Conservation (phyloP, 2,888 invertebrate genomes). For the Penaeus monodon region DNA sequence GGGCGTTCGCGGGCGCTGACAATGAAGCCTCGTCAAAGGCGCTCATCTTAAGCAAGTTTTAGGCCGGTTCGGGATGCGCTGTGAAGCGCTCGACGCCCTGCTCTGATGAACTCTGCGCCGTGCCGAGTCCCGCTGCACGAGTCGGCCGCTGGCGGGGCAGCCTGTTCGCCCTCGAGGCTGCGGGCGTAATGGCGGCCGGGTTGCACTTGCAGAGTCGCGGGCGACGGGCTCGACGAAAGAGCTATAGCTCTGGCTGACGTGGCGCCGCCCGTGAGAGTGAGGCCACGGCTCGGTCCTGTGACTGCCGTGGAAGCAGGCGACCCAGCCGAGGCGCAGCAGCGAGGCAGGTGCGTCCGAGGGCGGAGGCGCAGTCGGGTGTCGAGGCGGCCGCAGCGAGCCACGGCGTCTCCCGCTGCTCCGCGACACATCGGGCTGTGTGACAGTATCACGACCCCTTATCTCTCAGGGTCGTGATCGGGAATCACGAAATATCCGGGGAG, state of each 20-base stretch:
- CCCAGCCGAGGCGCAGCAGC: not conserved
- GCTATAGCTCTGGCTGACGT: too few species aligned
- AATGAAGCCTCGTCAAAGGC: slow-evolving; percentile 2
- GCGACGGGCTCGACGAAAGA: too few species aligned
- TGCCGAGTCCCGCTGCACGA: too few species aligned
- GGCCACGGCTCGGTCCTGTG: too few species aligned
- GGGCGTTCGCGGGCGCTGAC: not conserved
- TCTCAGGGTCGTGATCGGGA: slow-evolving; percentile 9
- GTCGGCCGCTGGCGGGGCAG: too few species aligned
- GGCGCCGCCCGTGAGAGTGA: too few species aligned
- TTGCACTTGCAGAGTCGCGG: too few species aligned
- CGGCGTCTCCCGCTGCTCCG: not conserved
- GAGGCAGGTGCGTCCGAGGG: not conserved
- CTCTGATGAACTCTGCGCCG: too few species aligned
- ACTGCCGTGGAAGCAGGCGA: not conserved
- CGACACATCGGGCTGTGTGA: too few species aligned
- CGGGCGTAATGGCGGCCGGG: too few species aligned
- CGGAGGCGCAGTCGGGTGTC: slow-evolving; percentile 1
- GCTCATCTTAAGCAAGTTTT: not conserved
- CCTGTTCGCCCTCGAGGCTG: too few species aligned
- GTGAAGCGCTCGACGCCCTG: too few species aligned
- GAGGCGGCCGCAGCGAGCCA: not conserved
- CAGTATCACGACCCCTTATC: slow-evolving; percentile 9
- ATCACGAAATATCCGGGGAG: not conserved
- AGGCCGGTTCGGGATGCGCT: not conserved